Conservation (phyloP, 1,140 invertebrate species). For the Lysiphlebus fabarum region DNA sequence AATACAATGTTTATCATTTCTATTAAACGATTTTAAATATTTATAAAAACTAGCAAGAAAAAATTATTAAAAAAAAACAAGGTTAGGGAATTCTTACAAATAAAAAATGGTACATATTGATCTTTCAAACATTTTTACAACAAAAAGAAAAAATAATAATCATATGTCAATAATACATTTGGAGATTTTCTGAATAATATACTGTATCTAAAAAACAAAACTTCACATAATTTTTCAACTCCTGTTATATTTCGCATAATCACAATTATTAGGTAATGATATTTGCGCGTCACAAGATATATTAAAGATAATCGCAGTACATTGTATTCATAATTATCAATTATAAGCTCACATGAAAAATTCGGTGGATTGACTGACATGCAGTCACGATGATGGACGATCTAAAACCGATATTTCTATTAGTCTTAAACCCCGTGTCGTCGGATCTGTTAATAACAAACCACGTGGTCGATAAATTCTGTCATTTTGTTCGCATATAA, state of each 20-base stretch:
- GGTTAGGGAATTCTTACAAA: too few species aligned
- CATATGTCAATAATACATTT: too few species aligned
- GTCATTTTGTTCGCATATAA: constrained; percentile 94
- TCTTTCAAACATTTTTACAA: too few species aligned
- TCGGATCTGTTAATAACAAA: constrained; percentile 89
- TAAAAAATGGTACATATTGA: too few species aligned
- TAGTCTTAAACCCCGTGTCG: constrained; percentile 88
- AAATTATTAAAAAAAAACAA: too few species aligned
- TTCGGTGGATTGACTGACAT: constrained; percentile 73
- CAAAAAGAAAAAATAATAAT: too few species aligned
- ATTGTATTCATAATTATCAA: neutral
- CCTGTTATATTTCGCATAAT: neutral
- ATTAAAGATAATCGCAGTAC: neutral
- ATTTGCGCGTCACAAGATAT: constrained; percentile 6
- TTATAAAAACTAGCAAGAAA: too few species aligned
- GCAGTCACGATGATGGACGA: constrained; percentile 75
- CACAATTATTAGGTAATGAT: constrained; percentile 13
- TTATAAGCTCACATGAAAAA: constrained; percentile 68
- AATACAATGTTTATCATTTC: too few species aligned
- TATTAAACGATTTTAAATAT: too few species aligned
- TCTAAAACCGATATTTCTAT: constrained; percentile 83
- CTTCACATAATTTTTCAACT: too few species aligned
- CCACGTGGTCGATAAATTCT: constrained; percentile 89
- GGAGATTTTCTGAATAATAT: too few species aligned
- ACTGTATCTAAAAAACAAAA: too few species aligned